Conservation (phyloP, 1,140 invertebrate genomes). For the Pogonomyrmex californicus region DNA sequence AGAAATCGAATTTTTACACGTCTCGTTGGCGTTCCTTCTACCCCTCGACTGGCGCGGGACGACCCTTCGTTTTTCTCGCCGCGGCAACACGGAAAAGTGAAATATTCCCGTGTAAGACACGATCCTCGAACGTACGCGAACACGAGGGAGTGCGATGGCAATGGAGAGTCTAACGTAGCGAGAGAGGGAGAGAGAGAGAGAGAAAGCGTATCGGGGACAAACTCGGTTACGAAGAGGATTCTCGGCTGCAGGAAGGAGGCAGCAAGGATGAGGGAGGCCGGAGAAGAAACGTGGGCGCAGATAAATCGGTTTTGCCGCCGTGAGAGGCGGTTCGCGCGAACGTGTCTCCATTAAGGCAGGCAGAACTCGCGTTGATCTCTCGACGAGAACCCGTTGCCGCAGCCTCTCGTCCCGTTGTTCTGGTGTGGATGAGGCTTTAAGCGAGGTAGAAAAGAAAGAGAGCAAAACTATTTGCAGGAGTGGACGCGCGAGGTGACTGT, state of each 20-base stretch:
- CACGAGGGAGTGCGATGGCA: slow-evolving; percentile 64
- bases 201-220: slow-evolving; percentile 38
- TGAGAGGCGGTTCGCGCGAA: slow-evolving; percentile 81
- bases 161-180: slow-evolving; percentile 45
- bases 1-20: slow-evolving; percentile 51
- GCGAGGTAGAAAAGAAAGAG: slow-evolving; percentile 46
- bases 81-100: slow-evolving; percentile 80
- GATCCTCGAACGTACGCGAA: slow-evolving; percentile 76
- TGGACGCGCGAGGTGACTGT: slow-evolving; percentile 57
- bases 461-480: slow-evolving; percentile 48
- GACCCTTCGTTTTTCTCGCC: slow-evolving; percentile 67
- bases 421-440: slow-evolving; percentile 49
- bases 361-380: slow-evolving; percentile 75
- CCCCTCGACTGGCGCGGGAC: slow-evolving; percentile 23
- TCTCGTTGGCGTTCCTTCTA: slow-evolving; percentile 41
- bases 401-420: background rate
- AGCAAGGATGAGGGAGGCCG: slow-evolving; percentile 7
- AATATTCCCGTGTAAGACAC: slow-evolving; percentile 82
- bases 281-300: slow-evolving; percentile 80
- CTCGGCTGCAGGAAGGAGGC: slow-evolving; percentile 20
- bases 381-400: slow-evolving; percentile 64
- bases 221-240: slow-evolving; percentile 53
- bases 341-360: slow-evolving; percentile 83
- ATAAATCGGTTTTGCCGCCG: slow-evolving; percentile 84
- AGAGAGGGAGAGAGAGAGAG: slow-evolving; percentile 29